These are phyloP conservation scores for Stenotaenia linearis DNA, from an alignment of 2,888 invertebrate genomes.

Conservation along the genomic window DNA sequence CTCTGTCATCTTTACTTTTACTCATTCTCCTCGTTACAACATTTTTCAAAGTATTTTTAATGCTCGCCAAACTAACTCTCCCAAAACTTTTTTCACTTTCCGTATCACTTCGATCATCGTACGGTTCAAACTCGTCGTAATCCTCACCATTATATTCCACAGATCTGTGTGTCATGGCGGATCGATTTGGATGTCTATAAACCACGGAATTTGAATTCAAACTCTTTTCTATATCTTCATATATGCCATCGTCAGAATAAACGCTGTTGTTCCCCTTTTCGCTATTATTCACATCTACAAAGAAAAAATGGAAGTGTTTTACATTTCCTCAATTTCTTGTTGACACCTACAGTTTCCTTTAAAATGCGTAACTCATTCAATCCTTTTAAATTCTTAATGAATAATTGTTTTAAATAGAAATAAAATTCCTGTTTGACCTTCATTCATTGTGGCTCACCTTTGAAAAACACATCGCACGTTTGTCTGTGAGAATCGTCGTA, in stretches of 20 bases:
- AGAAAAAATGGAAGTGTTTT: not conserved
- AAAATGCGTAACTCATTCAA: not conserved
- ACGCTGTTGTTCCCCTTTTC: not conserved
- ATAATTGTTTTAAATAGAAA: not conserved
- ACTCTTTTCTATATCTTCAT: conserved; percentile 38
- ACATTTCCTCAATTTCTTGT: not conserved
- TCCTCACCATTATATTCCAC: conserved; percentile 59
- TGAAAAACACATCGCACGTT: conserved; percentile 30
- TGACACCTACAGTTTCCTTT: not conserved
- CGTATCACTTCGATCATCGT: conserved; percentile 53
- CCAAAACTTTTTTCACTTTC: conserved; percentile 53
- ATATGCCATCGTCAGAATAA: conserved; percentile 36
- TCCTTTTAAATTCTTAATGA: too few relatives aligned
- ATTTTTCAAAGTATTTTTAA: conserved; percentile 32
- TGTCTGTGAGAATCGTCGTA: conserved; percentile 40
- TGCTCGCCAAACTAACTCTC: conserved; percentile 30
- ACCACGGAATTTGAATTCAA: too few relatives aligned
- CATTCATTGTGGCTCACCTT: not conserved
- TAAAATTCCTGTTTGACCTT: not conserved
- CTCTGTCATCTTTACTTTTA: conserved; percentile 17
- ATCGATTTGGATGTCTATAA: not conserved
- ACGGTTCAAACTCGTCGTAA: conserved; percentile 43
- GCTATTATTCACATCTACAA: not conserved
- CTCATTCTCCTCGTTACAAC: conserved; percentile 32
- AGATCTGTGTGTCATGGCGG: not conserved